Conservation (phyloP, 2,888 invertebrate genomes). For the Synanthedon myopaeformis region DNA sequence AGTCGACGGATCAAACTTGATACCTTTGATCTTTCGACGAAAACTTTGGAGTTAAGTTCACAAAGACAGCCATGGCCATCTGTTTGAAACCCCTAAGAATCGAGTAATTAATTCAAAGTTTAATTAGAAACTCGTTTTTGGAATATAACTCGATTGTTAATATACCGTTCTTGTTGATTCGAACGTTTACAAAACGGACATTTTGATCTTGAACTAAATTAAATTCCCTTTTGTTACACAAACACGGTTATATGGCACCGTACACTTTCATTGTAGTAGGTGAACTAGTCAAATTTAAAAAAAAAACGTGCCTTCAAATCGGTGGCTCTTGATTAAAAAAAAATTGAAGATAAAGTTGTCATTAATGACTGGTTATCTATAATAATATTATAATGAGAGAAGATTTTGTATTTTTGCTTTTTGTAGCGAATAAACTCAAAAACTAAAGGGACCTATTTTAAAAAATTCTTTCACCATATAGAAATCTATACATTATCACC, state of each 20-base stretch:
- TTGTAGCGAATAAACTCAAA: no score
- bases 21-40: slow-evolving; percentile 58
- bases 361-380: no score
- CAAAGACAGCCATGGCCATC: slow-evolving; percentile 53
- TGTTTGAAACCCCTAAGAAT: slow-evolving; percentile 37
- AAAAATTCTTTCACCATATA: no score
- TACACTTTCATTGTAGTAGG: slow-evolving; percentile 5
- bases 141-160: slow-evolving; percentile 53
- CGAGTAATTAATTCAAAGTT: slow-evolving; percentile 55
- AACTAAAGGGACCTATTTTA: no score
- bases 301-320: no score
- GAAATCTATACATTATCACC: no score
- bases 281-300: slow-evolving; percentile 7
- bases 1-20: slow-evolving; percentile 47
- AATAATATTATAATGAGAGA: no score
- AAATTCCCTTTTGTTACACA: slow-evolving; percentile 16
- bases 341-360: no score
- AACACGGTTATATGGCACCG: neutral
- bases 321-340: no score
- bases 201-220: slow-evolving; percentile 11
- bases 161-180: slow-evolving; percentile 33
- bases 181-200: slow-evolving; percentile 9
- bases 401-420: no score
- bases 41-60: slow-evolving; percentile 57
- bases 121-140: slow-evolving; percentile 52